Evolutionary conservation across 2,113 vertebrate species (phyloP).

Genomic region (Lynx canadensis): DNA sequence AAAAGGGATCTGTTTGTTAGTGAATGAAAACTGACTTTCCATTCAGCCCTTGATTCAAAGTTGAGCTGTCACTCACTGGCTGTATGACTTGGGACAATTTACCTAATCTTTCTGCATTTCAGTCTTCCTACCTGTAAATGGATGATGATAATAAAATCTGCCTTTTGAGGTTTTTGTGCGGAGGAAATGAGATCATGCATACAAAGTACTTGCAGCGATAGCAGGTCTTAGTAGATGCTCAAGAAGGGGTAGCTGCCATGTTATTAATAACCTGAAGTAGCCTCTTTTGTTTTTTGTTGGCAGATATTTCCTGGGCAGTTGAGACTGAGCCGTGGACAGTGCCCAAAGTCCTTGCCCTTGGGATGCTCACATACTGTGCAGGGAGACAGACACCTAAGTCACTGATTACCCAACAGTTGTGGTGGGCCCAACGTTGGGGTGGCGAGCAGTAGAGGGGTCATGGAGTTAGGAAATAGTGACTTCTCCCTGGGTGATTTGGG

Average conservation of each 20-base stretch:
- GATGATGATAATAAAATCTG: not conserved
- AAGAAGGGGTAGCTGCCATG: not conserved
- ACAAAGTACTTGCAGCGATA: not conserved
- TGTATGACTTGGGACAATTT: not conserved
- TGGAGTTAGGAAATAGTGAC: not conserved
- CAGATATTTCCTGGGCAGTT: not conserved
- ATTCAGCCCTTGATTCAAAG: conserved; percentile 21
- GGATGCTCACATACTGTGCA: not conserved
- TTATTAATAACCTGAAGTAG: not conserved
- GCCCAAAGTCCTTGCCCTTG: not conserved
- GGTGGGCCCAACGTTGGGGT: not conserved
- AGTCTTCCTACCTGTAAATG: conserved; percentile 31
- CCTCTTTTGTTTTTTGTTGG: not conserved
- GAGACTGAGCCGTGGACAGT: not conserved
- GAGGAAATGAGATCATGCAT: not conserved
- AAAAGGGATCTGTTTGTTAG: conserved; percentile 5
- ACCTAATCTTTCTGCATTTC: not conserved
- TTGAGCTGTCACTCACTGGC: not conserved
- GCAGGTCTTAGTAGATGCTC: not conserved
- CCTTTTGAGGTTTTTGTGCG: not conserved
- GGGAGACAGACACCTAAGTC: not conserved
- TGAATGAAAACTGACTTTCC: conserved; percentile 36
- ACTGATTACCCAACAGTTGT: not conserved
- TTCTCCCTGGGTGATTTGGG: not conserved
- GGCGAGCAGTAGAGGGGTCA: not conserved